A percentile compares a stretch with the other conserved stretches of the same genome.
Evolutionary conservation across 2,113 vertebrate species (phyloP).

Genomic region (Pagrus major): DNA sequence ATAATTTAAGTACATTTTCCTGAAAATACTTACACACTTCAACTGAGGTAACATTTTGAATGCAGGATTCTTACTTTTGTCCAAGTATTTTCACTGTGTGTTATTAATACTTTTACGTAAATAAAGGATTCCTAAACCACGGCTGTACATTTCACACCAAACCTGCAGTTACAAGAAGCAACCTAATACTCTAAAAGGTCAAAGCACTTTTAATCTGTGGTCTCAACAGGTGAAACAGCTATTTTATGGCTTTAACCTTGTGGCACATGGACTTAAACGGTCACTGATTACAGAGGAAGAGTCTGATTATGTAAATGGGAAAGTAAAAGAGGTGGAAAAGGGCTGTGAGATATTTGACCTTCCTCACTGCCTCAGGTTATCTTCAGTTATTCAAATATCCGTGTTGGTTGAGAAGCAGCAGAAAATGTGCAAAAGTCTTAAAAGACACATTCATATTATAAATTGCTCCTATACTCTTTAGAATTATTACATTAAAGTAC

Average conservation of each 20-base stretch:
- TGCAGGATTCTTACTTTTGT: not conserved
- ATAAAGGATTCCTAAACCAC: too few species aligned
- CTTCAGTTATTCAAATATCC: not conserved
- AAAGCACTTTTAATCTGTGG: not conserved
- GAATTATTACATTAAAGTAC: not conserved
- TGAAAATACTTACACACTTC: not conserved
- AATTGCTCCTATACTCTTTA: not conserved
- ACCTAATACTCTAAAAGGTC: not conserved
- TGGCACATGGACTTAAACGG: not conserved
- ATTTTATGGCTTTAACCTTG: constrained; percentile 11
- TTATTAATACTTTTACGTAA: not conserved
- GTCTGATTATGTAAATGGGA: not conserved
- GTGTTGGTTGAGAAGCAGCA: not conserved
- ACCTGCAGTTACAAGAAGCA: not conserved
- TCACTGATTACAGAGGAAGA: not conserved
- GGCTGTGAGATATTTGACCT: constrained; percentile 3
- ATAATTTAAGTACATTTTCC: not conserved
- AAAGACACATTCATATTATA: not conserved
- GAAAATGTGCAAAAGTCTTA: not conserved
- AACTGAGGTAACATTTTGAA: not conserved
- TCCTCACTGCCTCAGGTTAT: not conserved
- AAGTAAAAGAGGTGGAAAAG: not conserved
- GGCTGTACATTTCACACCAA: not conserved
- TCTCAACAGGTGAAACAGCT: not conserved
- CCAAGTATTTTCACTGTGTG: not conserved